A percentile compares a stretch with the other conserved stretches of the same genome.
Conservation (phyloP, 2,888 invertebrate species). For the Drosophila subquinaria region DNA sequence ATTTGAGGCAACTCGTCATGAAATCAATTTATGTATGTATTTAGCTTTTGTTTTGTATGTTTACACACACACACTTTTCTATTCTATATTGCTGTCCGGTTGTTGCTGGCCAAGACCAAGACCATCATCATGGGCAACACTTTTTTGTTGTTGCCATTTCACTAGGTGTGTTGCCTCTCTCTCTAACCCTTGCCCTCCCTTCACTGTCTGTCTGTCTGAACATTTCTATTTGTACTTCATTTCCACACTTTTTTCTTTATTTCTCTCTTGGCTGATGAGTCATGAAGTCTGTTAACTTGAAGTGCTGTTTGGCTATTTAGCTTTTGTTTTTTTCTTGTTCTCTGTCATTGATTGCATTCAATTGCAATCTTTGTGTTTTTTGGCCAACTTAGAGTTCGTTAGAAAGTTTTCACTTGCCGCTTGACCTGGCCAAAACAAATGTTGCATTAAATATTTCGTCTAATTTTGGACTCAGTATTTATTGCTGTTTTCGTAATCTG, state of each 20-base stretch:
- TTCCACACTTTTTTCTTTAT: not conserved
- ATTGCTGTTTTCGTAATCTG: constrained; percentile 10
- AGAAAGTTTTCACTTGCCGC: constrained; percentile 36
- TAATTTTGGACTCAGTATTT: not conserved
- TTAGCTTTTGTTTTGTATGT: constrained; percentile 52
- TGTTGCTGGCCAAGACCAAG: constrained; percentile 40
- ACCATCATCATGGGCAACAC: constrained; percentile 25
- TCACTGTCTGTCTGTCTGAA: constrained; percentile 31
- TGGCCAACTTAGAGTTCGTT: constrained; percentile 35
- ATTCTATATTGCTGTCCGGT: constrained; percentile 36
- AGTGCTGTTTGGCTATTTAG: constrained; percentile 15
- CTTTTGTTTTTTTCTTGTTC: not conserved
- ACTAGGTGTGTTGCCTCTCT: constrained; percentile 26
- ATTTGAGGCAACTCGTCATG: constrained; percentile 58
- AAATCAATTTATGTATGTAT: constrained; percentile 73
- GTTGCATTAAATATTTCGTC: not conserved
- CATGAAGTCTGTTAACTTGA: constrained; percentile 33
- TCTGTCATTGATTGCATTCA: constrained; percentile 20
- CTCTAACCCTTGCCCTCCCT: constrained; percentile 8
- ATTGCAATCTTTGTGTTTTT: constrained; percentile 6
- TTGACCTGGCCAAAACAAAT: constrained; percentile 28
- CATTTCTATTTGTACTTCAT: constrained; percentile 36
- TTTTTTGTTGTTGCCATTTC: constrained; percentile 63
- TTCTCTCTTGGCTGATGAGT: constrained; percentile 42
- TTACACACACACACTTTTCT: constrained; percentile 22